Percentiles rank a stretch among this genome's conserved stretches.
These are phyloP conservation scores for Caenorhabditis elegans DNA, from an alignment of 1,140 invertebrate genomes.

Conservation along the genomic window WBcel235 BX284602.5:13181501-13182000, in stretches of 20 bases:
- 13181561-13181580: background rate
- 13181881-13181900: no score
- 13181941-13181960: no score
- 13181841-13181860: background rate
- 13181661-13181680: background rate
- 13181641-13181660: background rate
- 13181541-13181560: no score
- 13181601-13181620: background rate
- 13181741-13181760: background rate
- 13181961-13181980: no score
- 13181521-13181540: background rate
- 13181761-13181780: background rate
- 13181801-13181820: background rate
- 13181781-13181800: background rate
- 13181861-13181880: no score
- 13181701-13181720: slow-evolving; percentile 13
- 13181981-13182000: no score
- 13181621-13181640: background rate
- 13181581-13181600: background rate
- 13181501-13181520: background rate
- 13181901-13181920: no score
- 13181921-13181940: no score
- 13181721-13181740: background rate
- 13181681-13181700: background rate
- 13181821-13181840: background rate